Percentiles rank a stretch among this genome's conserved stretches.
phyloP scores from a whole-genome alignment of 2,113 vertebrate species.

The Podocnemis expansa region DNA sequence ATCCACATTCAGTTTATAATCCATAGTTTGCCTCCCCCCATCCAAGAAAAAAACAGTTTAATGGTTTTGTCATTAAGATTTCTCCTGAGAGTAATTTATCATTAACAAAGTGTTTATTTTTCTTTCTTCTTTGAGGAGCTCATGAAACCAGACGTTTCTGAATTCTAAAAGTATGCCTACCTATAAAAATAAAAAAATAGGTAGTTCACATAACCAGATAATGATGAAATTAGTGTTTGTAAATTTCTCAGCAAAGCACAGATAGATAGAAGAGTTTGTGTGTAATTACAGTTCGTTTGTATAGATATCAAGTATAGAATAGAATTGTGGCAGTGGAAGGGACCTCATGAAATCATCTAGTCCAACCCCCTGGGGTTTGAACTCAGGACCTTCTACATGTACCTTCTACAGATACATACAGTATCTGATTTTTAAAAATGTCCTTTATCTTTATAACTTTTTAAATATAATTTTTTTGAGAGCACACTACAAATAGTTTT shows the following conservation, averaged over 20 bases:
- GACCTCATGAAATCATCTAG: no score
- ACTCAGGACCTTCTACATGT: no score
- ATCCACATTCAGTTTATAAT: no score
- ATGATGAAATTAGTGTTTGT: neutral
- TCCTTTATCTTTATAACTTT: neutral
- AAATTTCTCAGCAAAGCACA: neutral
- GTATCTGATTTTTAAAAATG: neutral
- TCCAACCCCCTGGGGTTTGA: no score
- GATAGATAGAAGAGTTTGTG: fast-evolving
- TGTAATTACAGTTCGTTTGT: neutral
- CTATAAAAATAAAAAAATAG: constrained; percentile 14
- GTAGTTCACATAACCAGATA: neutral
- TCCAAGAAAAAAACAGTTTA: no score
- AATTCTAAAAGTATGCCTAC: constrained; percentile 21
- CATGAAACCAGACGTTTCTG: constrained; percentile 8
- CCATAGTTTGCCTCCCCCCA: no score
- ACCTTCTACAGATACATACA: no score
- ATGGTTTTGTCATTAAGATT: constrained; percentile 67
- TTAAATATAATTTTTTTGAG: neutral
- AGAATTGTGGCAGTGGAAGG: no score
- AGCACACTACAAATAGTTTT: fast-evolving
- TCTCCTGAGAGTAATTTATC: constrained; percentile 70
- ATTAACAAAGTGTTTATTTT: constrained; percentile 68
- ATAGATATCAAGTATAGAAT: neutral
- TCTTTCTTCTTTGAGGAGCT: constrained; percentile 42